phyloP scores from a whole-genome alignment of 2,113 vertebrate species.

The Dinomys branickii region DNA sequence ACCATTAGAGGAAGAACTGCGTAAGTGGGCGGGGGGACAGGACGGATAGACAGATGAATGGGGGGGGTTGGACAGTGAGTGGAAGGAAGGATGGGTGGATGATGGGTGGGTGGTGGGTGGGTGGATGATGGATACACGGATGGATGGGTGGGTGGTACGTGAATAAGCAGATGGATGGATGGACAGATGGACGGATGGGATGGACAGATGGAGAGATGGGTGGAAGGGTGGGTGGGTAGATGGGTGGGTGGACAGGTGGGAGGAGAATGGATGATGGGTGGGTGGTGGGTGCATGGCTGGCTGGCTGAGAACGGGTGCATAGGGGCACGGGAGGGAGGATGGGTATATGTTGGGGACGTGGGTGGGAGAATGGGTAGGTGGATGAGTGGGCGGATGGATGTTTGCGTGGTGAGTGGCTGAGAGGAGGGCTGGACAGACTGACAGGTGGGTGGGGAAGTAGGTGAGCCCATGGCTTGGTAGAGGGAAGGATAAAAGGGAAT shows the following conservation, averaged over 20 bases:
- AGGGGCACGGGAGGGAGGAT: too few relatives aligned
- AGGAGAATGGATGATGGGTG: not conserved
- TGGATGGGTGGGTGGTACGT: not conserved
- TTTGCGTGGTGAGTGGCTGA: not conserved
- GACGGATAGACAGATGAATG: not conserved
- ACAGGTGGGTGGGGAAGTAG: rapidly evolving
- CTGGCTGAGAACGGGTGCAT: too few relatives aligned
- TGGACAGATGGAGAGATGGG: not conserved
- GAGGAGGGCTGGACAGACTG: not conserved
- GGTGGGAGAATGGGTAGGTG: too few relatives aligned
- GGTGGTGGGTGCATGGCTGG: not conserved
- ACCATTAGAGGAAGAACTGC: not conserved
- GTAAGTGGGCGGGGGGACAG: not conserved
- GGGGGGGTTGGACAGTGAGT: too few relatives aligned
- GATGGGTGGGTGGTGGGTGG: not conserved
- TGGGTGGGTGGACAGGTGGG: not conserved
- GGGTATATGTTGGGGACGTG: too few relatives aligned
- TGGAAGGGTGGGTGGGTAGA: not conserved
- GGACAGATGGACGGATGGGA: not conserved
- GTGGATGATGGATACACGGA: not conserved
- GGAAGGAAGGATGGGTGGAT: too few relatives aligned
- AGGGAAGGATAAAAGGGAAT: not conserved
- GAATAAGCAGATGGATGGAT: not conserved
- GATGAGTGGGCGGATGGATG: too few relatives aligned
- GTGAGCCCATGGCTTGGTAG: not conserved